Conservation (phyloP, 2,888 invertebrate species). For the Machimus rusticus region DNA sequence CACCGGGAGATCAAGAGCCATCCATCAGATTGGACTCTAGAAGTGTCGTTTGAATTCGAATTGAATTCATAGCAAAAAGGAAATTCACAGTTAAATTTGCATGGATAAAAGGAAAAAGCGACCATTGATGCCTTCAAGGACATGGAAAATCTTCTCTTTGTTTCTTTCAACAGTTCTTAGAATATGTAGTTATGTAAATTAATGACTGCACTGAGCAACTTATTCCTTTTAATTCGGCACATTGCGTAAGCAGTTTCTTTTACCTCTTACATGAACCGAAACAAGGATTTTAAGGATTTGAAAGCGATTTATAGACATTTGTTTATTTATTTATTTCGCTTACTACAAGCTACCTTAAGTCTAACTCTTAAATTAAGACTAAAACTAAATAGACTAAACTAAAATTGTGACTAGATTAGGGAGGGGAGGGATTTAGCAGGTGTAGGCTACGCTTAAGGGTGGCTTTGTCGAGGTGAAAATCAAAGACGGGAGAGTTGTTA, state of each 20-base stretch:
- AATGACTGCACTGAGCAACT: not conserved
- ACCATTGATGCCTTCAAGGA: not conserved
- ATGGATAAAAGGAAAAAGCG: not conserved
- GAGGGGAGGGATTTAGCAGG: too few species aligned
- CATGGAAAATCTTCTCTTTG: not conserved
- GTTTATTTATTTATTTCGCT: too few species aligned
- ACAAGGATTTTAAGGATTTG: too few species aligned
- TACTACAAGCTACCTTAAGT: too few species aligned
- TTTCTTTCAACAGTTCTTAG: not conserved
- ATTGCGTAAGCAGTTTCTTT: not conserved
- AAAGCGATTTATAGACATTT: too few species aligned
- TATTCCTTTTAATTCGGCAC: not conserved
- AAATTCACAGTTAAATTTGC: not conserved
- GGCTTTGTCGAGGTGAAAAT: too few species aligned
- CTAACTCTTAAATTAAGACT: too few species aligned
- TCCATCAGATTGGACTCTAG: not conserved
- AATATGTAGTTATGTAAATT: not conserved
- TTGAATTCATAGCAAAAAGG: not conserved
- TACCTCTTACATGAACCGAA: not conserved
- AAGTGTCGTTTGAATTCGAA: slow-evolving; percentile 3
- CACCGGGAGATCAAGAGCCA: not conserved
- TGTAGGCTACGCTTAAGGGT: too few species aligned
- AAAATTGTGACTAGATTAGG: too few species aligned
- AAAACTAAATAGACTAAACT: too few species aligned
- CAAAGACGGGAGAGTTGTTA: too few species aligned